Evolutionary conservation across 2,888 invertebrate species (phyloP), one percentile per base, ranked within the genome.

Genomic region (Monochamus alternatus): DNA sequence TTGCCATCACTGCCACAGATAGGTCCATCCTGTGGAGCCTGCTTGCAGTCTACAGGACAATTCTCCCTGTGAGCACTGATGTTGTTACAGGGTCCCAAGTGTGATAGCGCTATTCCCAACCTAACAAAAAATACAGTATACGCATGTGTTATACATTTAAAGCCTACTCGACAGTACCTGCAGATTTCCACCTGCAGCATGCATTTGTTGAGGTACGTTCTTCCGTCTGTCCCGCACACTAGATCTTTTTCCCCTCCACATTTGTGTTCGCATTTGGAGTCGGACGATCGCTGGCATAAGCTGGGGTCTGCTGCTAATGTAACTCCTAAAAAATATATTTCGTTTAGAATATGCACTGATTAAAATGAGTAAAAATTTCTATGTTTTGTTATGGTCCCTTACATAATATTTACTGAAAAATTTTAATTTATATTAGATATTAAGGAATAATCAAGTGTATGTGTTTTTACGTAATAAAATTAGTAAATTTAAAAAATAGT

Each of bases 1-100:
- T 96, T 96, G 44, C 96, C 97, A 86, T 98, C 96, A 75, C 95
- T 96, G 3, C 96, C 98, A 87, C 98, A 98, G 79, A 98, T 94
- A 0, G 97, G 97, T 0, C 97, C 97, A 83, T 97, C 97, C 80
- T 94, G 91, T 0, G 96, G 96, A 0, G 96, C 96, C 84, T 94
- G 94, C 47, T 95, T 94, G 87, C 96, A 96, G 82, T 94, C 94
- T 4, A 95, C 94, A 0, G 97, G 97, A 83, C 98, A 98, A 86
- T 96, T 95, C 87, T 97, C 97, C 12, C 96, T 91, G 82, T 96
- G 94, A 0, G 96, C 96, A 75, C 95, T 94, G 84, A 94, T 92
- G 86, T 93, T 93, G 87, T 92, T 92, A 86, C 93, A 93, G 0
- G 92, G 89, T 1, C 93, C 93, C 77, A 92, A 87, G 85, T 93